Evolutionary conservation across 2,113 vertebrate genomes (phyloP), one percentile per base, ranked within the genome.

Genomic region (Phalacrocorax pelagicus): DNA sequence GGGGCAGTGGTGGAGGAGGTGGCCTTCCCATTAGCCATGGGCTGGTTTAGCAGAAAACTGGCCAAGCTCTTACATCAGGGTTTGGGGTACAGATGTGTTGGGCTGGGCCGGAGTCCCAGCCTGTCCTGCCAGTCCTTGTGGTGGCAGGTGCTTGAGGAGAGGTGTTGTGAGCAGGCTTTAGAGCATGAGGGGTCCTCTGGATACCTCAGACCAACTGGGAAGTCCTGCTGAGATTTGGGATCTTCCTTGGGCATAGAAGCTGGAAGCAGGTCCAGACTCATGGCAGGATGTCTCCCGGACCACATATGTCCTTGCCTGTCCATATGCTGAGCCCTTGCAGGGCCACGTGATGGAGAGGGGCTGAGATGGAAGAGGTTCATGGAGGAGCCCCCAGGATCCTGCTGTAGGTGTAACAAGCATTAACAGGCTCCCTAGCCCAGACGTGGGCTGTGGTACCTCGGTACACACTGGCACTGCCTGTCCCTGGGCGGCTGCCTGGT

Each of bases 221-320:
- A 5, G 24, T 30, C 34, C 66, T 47, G 19, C 7, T 4, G 11
- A 38, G 46, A 16, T 12, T 10, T 52, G 13, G 55, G 44, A 8
- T 23, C 32, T 66, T 54, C 51, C 82, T 3, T 12, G 69, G 69
- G 11, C 10, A 10, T 0, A 17, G 32, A 21, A 55, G 18, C 23
- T 47, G 54, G 47, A 10, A 49, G 30, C 32, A 55, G 73, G 22
- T 11, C 46, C 62, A 26, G 92, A 7, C 7, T 69, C 36, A 5
- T 5, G 11, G 40, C 30, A 13, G 55, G 72, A 9, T 20, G 22
- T 26, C 26, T 36, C 30, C 73, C 15, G 61, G 16, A 34, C 16
- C 21, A 63, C 9, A 0, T 4, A 17, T 2, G 5, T 52, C 26
- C 40, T 15, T 18, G 7, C 30, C 40, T 9, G 1, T 8, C 32